phyloP scores from a whole-genome alignment of 2,113 vertebrate genomes.

The Solea senegalensis region DNA sequence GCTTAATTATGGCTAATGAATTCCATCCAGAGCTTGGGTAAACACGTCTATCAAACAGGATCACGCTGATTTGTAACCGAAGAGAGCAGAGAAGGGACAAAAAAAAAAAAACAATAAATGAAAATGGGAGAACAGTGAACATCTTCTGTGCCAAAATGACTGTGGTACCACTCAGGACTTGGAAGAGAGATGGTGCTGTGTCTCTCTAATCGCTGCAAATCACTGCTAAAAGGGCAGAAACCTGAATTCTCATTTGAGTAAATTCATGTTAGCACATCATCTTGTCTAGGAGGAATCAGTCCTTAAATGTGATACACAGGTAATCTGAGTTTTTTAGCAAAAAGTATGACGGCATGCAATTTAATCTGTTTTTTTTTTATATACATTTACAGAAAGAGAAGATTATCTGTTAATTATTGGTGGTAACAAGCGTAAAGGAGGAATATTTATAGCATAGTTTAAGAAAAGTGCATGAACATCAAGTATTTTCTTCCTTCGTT shows the following conservation, averaged over 20 bases:
- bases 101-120: conserved; percentile 16
- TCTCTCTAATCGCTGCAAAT: conserved; percentile 35
- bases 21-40: conserved; percentile 79
- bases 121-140: conserved; percentile 42
- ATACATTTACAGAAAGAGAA: neutral
- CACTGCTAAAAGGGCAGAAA: conserved; percentile 34
- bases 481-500: too few species aligned
- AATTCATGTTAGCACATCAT: conserved; percentile 21
- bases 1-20: conserved; percentile 82
- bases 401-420: neutral
- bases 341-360: neutral
- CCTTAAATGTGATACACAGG: neutral
- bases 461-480: too few species aligned
- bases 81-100: conserved; percentile 36
- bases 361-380: neutral
- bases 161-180: conserved; percentile 37
- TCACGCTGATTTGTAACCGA: conserved; percentile 64
- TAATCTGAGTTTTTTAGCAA: neutral
- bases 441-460: neutral
- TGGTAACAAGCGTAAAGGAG: neutral
- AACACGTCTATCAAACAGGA: conserved; percentile 80
- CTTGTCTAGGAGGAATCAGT: neutral
- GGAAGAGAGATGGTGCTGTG: conserved; percentile 27
- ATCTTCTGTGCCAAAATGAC: conserved; percentile 51
- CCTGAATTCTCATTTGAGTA: conserved; percentile 24